phyloP scores from a whole-genome alignment of 1,140 invertebrate species.

The Euglossa dilemma region DNA sequence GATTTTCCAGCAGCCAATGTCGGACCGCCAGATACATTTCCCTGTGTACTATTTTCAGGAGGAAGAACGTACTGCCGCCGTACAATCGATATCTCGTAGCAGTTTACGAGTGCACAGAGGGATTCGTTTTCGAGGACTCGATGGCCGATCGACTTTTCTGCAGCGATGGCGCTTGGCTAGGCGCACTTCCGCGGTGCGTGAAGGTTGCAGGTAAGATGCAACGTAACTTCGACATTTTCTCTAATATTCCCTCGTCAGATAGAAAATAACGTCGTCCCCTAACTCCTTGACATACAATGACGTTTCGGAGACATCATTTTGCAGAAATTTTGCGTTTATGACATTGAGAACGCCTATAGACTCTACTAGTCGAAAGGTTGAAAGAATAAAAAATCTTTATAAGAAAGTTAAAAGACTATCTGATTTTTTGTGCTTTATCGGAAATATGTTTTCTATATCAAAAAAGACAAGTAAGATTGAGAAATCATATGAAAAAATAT shows the following conservation, averaged over 20 bases:
- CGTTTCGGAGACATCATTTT: no score
- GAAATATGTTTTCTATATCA: no score
- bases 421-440: no score
- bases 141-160: constrained; percentile 84
- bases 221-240: neutral
- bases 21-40: neutral
- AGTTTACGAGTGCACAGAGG: constrained; percentile 83
- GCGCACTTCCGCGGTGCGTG: constrained; percentile 82
- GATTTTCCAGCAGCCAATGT: neutral
- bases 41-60: constrained; percentile 67
- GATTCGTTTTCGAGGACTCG: constrained; percentile 80
- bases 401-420: no score
- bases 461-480: no score
- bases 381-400: no score
- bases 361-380: no score
- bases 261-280: neutral
- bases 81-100: constrained; percentile 84
- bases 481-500: no score
- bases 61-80: constrained; percentile 78
- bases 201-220: constrained; percentile 73
- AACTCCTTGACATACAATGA: no score
- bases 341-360: no score
- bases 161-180: constrained; percentile 83
- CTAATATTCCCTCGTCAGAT: neutral
- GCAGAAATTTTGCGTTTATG: no score